phyloP scores from a whole-genome alignment of 1,140 invertebrate species.

The Heliconius hewitsoni region DNA sequence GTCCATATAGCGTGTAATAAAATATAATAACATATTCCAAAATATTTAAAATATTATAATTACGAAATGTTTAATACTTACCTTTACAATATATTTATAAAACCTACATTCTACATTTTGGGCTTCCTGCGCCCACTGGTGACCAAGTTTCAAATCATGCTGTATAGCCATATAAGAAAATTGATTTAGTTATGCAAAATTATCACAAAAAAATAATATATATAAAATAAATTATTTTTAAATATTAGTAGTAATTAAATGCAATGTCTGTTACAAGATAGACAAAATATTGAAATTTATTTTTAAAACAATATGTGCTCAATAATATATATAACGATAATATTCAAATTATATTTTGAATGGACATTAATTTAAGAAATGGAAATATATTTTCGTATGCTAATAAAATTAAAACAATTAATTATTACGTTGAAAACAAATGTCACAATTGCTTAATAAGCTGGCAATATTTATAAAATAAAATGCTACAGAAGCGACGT shows the following conservation, averaged over 20 bases:
- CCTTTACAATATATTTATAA: too few species aligned
- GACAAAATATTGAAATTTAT: too few species aligned
- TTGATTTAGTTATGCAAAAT: neutral
- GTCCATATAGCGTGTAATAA: too few species aligned
- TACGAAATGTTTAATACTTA: neutral
- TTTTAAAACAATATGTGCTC: too few species aligned
- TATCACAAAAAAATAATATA: neutral
- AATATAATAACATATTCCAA: neutral
- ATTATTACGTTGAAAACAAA: neutral
- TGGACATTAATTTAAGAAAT: too few species aligned
- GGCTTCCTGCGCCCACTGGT: neutral
- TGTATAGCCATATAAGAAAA: constrained; percentile 2
- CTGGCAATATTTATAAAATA: neutral
- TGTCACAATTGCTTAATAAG: neutral
- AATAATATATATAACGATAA: too few species aligned
- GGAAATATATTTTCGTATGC: too few species aligned
- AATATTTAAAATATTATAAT: neutral
- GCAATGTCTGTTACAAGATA: too few species aligned
- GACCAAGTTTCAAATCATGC: neutral
- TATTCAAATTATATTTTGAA: too few species aligned
- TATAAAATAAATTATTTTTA: neutral
- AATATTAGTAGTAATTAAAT: neutral
- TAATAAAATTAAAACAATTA: neutral
- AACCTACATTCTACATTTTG: neutral
- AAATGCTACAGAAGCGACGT: neutral